Evolutionary conservation across 1,140 invertebrate species (phyloP).

Genomic region (Callitettix versicolor): DNA sequence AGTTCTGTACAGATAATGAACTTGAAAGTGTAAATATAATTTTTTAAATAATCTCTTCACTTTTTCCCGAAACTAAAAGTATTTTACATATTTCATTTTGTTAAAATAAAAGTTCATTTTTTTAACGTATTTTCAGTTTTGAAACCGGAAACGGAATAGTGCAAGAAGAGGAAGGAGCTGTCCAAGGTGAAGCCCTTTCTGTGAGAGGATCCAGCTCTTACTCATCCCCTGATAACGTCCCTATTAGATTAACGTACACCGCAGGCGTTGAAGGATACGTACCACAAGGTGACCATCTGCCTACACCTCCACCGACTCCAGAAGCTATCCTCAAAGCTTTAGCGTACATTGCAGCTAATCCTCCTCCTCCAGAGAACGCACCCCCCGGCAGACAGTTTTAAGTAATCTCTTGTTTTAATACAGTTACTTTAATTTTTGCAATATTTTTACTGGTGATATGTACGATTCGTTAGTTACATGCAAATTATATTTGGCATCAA

Average conservation of each 20-base stretch:
- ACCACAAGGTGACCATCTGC: slow-evolving; percentile 42
- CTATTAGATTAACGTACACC: slow-evolving; percentile 56
- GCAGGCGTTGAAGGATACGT: slow-evolving; percentile 49
- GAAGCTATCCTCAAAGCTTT: slow-evolving; percentile 31
- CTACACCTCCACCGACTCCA: slow-evolving; percentile 33
- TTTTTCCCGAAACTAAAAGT: too few relatives aligned
- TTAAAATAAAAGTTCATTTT: too few relatives aligned
- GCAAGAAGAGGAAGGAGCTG: slow-evolving; percentile 43
- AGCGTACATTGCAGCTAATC: slow-evolving; percentile 40
- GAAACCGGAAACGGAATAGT: slow-evolving; percentile 62
- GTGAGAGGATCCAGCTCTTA: slow-evolving; percentile 39
- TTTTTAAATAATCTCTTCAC: too few relatives aligned
- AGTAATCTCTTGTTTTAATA: too few relatives aligned
- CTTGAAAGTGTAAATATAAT: too few relatives aligned
- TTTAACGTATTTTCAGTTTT: slow-evolving; percentile 56
- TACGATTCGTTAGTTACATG: too few relatives aligned
- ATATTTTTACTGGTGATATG: too few relatives aligned
- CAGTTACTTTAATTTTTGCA: too few relatives aligned
- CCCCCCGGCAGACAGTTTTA: too few relatives aligned
- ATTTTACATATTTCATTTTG: too few relatives aligned
- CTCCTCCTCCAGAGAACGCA: slow-evolving; percentile 17
- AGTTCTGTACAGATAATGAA: too few relatives aligned
- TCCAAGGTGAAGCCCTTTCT: slow-evolving; percentile 33
- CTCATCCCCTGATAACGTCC: slow-evolving; percentile 58
- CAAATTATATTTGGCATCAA: too few relatives aligned